These are phyloP conservation scores for Parnassius smintheus DNA, from an alignment of 2,888 invertebrate genomes.

Conservation along the genomic window DNA sequence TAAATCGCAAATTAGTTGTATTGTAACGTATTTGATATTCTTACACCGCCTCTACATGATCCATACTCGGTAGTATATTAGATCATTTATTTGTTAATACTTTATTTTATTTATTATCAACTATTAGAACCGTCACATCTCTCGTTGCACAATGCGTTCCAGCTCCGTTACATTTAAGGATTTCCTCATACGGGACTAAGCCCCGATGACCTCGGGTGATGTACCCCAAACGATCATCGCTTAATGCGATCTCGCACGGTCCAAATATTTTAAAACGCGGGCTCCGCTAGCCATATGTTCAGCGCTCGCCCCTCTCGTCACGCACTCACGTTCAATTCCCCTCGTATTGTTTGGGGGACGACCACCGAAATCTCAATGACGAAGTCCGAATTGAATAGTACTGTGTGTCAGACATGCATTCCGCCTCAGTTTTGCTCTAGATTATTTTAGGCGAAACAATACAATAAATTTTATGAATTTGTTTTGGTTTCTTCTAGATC, in stretches of 20 bases:
- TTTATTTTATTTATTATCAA: too few species aligned
- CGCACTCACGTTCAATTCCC: conserved; percentile 9
- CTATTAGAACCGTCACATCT: neutral
- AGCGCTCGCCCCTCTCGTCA: conserved; percentile 12
- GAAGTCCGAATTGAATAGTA: conserved; percentile 10
- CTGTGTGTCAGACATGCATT: neutral
- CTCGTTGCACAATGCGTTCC: neutral
- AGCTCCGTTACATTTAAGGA: conserved; percentile 4
- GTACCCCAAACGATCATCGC: conserved; percentile 14
- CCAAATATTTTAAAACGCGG: conserved; percentile 27
- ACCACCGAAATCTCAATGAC: conserved; percentile 14
- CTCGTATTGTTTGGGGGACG: conserved; percentile 11
- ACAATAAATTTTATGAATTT: too few species aligned
- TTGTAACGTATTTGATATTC: too few species aligned
- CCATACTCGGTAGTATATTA: too few species aligned
- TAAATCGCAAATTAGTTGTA: too few species aligned
- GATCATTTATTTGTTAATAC: too few species aligned
- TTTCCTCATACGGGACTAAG: conserved; percentile 5
- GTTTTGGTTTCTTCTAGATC: too few species aligned
- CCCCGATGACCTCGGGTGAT: conserved; percentile 5
- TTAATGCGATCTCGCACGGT: conserved; percentile 23
- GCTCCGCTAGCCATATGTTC: conserved; percentile 23
- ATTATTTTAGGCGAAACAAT: too few species aligned
- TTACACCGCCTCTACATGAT: too few species aligned
- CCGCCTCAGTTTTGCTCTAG: neutral